Conservation (phyloP, 2,888 invertebrate species). For the Thecocarcelia acutangulata region DNA sequence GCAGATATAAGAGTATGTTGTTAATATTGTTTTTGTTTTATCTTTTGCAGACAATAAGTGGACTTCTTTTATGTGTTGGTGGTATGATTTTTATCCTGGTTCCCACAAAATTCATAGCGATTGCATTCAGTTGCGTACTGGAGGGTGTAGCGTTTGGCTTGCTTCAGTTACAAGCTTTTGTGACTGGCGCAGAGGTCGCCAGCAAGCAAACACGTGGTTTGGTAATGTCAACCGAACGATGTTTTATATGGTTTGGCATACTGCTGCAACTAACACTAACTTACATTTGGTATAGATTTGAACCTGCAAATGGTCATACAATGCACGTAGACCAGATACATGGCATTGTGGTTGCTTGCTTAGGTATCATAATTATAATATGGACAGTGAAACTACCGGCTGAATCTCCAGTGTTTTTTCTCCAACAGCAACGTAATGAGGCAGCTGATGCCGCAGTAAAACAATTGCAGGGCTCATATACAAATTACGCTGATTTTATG, state of each 20-base stretch:
- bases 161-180: constrained; percentile 76
- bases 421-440: constrained; percentile 75
- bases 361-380: constrained; percentile 75
- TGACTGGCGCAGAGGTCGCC: constrained; percentile 77
- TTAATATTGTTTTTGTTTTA: constrained; percentile 1
- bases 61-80: constrained; percentile 75
- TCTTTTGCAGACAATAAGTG: constrained; percentile 75
- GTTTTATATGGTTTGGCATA: constrained; percentile 78
- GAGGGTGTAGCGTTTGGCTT: constrained; percentile 79
- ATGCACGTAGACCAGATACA: constrained; percentile 78
- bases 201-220: constrained; percentile 76
- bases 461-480: constrained; percentile 70
- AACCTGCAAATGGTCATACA: constrained; percentile 67
- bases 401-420: constrained; percentile 76
- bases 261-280: constrained; percentile 76
- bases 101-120: constrained; percentile 72
- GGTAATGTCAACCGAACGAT: constrained; percentile 76
- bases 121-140: constrained; percentile 75
- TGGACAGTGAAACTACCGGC: constrained; percentile 73
- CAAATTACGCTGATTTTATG: constrained; percentile 72
- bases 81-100: constrained; percentile 74
- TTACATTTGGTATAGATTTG: constrained; percentile 74
- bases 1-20: background rate
- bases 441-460: constrained; percentile 72
- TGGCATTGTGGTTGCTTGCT: constrained; percentile 73